Conservation (phyloP, 2,113 vertebrate genomes). For the Thymallus thymallus region DNA sequence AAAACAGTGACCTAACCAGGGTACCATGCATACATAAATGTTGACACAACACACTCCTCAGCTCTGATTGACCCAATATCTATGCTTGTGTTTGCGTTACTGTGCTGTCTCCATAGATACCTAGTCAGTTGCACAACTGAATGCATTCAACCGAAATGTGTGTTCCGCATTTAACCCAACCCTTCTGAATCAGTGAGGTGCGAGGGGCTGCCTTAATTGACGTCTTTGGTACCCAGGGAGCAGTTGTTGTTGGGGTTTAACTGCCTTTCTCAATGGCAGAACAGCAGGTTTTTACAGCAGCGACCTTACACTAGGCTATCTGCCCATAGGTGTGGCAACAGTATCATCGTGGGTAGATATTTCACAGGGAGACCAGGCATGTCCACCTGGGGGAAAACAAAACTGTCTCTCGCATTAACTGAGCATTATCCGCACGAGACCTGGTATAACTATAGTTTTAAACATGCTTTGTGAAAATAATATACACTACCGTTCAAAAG, state of each 20-base stretch:
- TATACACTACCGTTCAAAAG: too few relatives aligned
- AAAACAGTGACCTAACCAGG: neutral
- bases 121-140: neutral
- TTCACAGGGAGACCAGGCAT: constrained; percentile 16
- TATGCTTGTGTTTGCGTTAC: constrained; percentile 37
- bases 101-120: constrained; percentile 44
- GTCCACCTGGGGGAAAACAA: constrained; percentile 8
- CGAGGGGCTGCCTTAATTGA: too few relatives aligned
- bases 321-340: constrained; percentile 33
- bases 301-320: neutral
- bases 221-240: too few relatives aligned
- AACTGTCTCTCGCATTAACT: neutral
- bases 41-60: neutral
- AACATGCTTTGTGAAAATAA: too few relatives aligned
- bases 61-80: neutral
- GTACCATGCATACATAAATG: neutral
- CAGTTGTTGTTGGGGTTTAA: too few relatives aligned
- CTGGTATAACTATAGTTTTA: too few relatives aligned
- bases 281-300: neutral
- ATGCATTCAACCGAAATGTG: too few relatives aligned
- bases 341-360: constrained; percentile 25
- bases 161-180: too few relatives aligned
- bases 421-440: neutral
- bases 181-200: too few relatives aligned
- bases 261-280: too few relatives aligned